A percentile compares a stretch with the other conserved stretches of the same genome.
phyloP scores from a whole-genome alignment of 1,140 invertebrate species.

The Mesaphorura yosii region DNA sequence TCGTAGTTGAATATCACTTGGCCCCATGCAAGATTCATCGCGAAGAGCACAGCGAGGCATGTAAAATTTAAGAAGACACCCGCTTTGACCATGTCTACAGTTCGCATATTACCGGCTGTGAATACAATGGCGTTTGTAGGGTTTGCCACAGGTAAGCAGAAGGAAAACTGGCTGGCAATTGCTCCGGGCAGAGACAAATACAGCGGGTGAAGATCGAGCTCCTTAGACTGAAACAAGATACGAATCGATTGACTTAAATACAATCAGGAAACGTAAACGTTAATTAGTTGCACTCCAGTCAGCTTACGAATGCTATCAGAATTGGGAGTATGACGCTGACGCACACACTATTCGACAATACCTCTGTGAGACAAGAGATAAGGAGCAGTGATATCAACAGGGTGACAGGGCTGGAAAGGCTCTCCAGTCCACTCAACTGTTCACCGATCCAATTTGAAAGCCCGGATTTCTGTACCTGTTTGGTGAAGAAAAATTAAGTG shows the following conservation, averaged over 20 bases:
- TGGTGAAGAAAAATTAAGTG: too few species aligned
- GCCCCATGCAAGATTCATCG: slow-evolving; percentile 57
- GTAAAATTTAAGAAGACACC: slow-evolving; percentile 63
- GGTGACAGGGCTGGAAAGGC: slow-evolving; percentile 34
- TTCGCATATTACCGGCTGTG: slow-evolving; percentile 51
- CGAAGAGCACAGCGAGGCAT: slow-evolving; percentile 53
- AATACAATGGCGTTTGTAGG: slow-evolving; percentile 89
- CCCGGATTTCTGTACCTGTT: too few species aligned
- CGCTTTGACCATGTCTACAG: slow-evolving; percentile 36
- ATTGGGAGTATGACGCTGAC: slow-evolving; percentile 70
- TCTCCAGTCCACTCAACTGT: slow-evolving; percentile 32
- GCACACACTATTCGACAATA: slow-evolving; percentile 67
- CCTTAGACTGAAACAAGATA: slow-evolving; percentile 46
- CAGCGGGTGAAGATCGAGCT: slow-evolving; percentile 60
- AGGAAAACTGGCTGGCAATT: slow-evolving; percentile 59
- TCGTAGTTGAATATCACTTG: slow-evolving; percentile 24
- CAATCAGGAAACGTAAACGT: too few species aligned
- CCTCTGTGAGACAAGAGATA: slow-evolving; percentile 56
- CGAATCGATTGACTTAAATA: too few species aligned
- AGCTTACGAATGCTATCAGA: slow-evolving; percentile 59
- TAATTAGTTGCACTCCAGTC: too few species aligned
- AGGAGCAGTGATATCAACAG: slow-evolving; percentile 36
- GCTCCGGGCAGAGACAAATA: slow-evolving; percentile 76
- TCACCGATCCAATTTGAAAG: slow-evolving; percentile 36
- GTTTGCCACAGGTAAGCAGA: slow-evolving; percentile 66